A percentile compares a stretch with the other conserved stretches of the same genome.
Evolutionary conservation across 2,113 vertebrate species (phyloP).

Genomic region (Tenebrosternarchus preto): DNA sequence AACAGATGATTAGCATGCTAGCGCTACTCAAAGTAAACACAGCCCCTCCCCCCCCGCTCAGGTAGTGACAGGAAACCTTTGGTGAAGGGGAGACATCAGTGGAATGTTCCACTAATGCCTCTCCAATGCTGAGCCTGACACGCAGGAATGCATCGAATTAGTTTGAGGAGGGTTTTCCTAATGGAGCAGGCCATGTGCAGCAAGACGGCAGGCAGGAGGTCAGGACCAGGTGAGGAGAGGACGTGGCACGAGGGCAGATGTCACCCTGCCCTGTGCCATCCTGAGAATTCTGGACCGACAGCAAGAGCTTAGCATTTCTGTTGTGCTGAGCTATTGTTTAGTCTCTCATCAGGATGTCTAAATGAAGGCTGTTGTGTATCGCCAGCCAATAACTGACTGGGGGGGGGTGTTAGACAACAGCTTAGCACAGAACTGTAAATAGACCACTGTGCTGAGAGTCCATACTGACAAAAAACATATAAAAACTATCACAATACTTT

Average conservation of each 20-base stretch:
- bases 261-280: not conserved
- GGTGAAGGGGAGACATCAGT: conserved; percentile 47
- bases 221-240: not conserved
- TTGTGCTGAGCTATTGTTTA: not conserved
- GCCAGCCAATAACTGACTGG: not conserved
- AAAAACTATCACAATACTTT: not conserved
- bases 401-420: not conserved
- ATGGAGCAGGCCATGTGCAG: conserved; percentile 28
- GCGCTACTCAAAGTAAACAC: conserved; percentile 49
- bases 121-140: conserved; percentile 55
- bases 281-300: not conserved
- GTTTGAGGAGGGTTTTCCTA: conserved; percentile 35
- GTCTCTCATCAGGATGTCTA: not conserved
- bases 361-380: not conserved
- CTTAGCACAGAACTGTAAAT: not conserved
- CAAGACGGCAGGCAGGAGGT: conserved; percentile 28
- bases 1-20: conserved; percentile 60
- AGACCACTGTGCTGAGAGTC: not conserved
- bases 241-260: not conserved
- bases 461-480: not conserved
- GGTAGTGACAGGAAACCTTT: conserved; percentile 15
- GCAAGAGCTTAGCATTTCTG: not conserved
- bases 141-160: conserved; percentile 49
- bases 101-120: conserved; percentile 47
- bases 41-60: not conserved